phyloP scores from a whole-genome alignment of 2,888 invertebrate genomes.

The Automeris io region DNA sequence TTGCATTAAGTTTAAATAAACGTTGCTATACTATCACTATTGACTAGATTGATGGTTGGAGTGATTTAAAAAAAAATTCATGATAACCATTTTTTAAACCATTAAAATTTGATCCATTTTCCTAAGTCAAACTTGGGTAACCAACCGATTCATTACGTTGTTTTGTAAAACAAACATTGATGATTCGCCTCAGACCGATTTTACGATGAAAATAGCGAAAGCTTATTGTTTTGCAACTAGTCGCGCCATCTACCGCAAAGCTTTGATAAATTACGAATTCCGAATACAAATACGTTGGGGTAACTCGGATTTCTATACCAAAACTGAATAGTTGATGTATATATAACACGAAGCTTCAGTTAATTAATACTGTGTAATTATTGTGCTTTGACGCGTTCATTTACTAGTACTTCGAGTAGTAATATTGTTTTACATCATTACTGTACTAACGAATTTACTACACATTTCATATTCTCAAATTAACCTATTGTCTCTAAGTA shows the following conservation, averaged over 20 bases:
- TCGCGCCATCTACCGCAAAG: constrained; percentile 53
- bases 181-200: constrained; percentile 29
- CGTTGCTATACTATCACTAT: too few species aligned
- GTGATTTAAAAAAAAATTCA: too few species aligned
- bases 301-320: background rate
- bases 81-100: too few species aligned
- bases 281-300: constrained; percentile 7
- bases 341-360: constrained; percentile 4
- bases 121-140: constrained; percentile 34
- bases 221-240: constrained; percentile 43
- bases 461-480: background rate
- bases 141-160: constrained; percentile 40
- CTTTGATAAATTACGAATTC: constrained; percentile 13
- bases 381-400: constrained; percentile 1
- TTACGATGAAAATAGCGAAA: constrained; percentile 22
- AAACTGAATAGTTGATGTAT: constrained; percentile 10
- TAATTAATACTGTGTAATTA: constrained; percentile 7
- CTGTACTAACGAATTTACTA: background rate
- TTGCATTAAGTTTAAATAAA: too few species aligned
- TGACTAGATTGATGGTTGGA: too few species aligned
- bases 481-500: background rate
- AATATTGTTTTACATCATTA: constrained; percentile 7
- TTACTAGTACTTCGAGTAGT: background rate
- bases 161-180: constrained; percentile 40
- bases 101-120: too few species aligned